A percentile compares a stretch with the other conserved stretches of the same genome.
phyloP scores from a whole-genome alignment of 2,113 vertebrate genomes.

The Ranitomeya imitator region DNA sequence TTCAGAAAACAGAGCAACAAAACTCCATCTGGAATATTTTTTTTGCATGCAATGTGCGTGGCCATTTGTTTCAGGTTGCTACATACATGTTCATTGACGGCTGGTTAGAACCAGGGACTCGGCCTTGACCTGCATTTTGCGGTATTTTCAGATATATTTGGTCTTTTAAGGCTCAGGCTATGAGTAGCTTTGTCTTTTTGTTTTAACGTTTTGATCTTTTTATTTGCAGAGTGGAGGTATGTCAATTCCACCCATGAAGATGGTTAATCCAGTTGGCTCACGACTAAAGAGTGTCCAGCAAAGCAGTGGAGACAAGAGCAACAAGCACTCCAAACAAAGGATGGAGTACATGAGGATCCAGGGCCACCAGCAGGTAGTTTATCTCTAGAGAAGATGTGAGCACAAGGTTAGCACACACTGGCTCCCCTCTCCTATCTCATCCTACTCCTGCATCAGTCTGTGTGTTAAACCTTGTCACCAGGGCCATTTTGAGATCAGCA shows the following conservation, averaged over 20 bases:
- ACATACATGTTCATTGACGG: not conserved
- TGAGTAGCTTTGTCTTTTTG: not conserved
- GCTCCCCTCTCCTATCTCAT: not conserved
- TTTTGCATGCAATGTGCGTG: not conserved
- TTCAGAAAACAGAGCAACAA: not conserved
- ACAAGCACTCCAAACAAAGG: conserved; percentile 85
- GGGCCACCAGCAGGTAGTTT: conserved; percentile 90
- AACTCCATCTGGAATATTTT: not conserved
- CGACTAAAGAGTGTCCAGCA: conserved; percentile 90
- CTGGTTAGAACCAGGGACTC: not conserved
- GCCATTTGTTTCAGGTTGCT: not conserved
- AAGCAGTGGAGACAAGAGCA: conserved; percentile 86
- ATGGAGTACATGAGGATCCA: conserved; percentile 90
- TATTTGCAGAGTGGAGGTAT: conserved; percentile 73
- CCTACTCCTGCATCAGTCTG: not conserved
- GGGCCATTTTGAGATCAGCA: not conserved
- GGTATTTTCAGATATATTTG: no score
- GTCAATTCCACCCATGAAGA: conserved; percentile 79
- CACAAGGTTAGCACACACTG: conserved; percentile 54
- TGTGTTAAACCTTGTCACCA: not conserved
- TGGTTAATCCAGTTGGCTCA: conserved; percentile 80
- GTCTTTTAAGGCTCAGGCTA: not conserved
- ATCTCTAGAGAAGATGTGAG: conserved; percentile 66
- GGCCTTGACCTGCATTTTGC: no score
- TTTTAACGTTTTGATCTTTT: conserved; percentile 37